A percentile compares a stretch with the other conserved stretches of the same genome.
phyloP scores from a whole-genome alignment of 1,140 invertebrate species.

The Drosophila paulistorum region DNA sequence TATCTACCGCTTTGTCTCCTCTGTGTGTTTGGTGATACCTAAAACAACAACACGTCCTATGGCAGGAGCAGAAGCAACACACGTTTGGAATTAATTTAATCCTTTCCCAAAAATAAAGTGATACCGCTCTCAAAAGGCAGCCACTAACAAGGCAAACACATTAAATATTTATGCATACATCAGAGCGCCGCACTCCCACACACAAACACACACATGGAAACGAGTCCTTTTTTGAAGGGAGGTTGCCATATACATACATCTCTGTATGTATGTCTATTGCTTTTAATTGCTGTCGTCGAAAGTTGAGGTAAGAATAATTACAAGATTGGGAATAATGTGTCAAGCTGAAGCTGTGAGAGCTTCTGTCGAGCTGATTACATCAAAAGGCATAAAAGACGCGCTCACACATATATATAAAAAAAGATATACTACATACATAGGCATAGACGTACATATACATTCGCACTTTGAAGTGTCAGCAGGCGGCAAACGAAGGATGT shows the following conservation, averaged over 20 bases:
- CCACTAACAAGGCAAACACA: conserved; percentile 82
- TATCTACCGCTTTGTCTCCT: conserved; percentile 4
- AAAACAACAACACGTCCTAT: conserved; percentile 62
- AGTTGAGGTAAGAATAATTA: conserved; percentile 81
- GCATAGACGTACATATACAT: conserved; percentile 29
- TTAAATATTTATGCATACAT: conserved; percentile 77
- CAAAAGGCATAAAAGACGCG: conserved; percentile 52
- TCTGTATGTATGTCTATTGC: conserved; percentile 33
- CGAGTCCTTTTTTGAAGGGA: conserved; percentile 54
- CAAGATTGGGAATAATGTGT: conserved; percentile 81
- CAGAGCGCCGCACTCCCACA: conserved; percentile 38
- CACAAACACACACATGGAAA: conserved; percentile 20
- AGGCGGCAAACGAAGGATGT: conserved; percentile 56
- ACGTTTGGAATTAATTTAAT: conserved; percentile 82
- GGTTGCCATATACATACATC: conserved; percentile 1
- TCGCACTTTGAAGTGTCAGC: conserved; percentile 82
- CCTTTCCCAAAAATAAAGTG: conserved; percentile 82
- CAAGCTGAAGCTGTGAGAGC: conserved; percentile 40
- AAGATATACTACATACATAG: conserved; percentile 15
- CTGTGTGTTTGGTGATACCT: conserved; percentile 49
- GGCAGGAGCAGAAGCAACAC: conserved; percentile 25
- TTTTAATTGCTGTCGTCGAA: conserved; percentile 79
- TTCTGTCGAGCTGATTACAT: conserved; percentile 68
- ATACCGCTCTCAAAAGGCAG: conserved; percentile 59
- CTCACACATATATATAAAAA: conserved; percentile 34